These are phyloP conservation scores for Eupristina koningsbergeri DNA, from an alignment of 1,140 invertebrate species.

Conservation along the genomic window DNA sequence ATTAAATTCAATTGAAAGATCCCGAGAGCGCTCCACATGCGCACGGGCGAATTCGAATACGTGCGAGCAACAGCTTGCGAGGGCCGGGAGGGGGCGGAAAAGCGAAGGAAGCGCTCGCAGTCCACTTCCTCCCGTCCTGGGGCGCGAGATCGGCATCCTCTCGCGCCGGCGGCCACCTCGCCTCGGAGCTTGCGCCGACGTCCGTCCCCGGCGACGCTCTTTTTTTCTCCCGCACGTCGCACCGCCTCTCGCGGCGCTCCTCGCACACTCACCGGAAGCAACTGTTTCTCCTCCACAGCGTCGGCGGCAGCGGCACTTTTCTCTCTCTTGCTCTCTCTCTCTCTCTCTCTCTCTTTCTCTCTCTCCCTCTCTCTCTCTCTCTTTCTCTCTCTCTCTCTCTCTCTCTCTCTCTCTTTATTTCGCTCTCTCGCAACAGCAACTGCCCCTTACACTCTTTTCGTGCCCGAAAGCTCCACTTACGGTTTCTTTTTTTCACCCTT, in stretches of 20 bases:
- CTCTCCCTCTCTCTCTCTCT: too few species aligned
- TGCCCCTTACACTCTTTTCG: too few species aligned
- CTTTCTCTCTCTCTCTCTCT: too few species aligned
- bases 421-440: too few species aligned
- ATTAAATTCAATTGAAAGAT: not conserved
- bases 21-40: not conserved
- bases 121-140: too few species aligned
- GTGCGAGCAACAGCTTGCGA: not conserved
- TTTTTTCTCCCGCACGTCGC: not conserved
- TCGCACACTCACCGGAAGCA: slow-evolving; percentile 50
- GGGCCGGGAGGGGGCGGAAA: too few species aligned
- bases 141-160: not conserved
- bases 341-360: not conserved
- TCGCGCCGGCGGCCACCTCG: too few species aligned
- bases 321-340: slow-evolving; percentile 11
- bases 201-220: not conserved
- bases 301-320: slow-evolving; percentile 1
- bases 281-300: slow-evolving; percentile 29
- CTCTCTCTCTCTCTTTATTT: too few species aligned
- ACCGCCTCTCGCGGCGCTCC: not conserved
- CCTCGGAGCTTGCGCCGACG: not conserved
- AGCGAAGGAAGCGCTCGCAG: not conserved
- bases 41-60: not conserved
- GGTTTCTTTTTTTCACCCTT: too few species aligned
- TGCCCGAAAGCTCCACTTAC: too few species aligned